Percentiles rank a stretch among this genome's conserved stretches.
Conservation (phyloP, 2,797 vertebrate species). For the Fratercula arctica region DNA sequence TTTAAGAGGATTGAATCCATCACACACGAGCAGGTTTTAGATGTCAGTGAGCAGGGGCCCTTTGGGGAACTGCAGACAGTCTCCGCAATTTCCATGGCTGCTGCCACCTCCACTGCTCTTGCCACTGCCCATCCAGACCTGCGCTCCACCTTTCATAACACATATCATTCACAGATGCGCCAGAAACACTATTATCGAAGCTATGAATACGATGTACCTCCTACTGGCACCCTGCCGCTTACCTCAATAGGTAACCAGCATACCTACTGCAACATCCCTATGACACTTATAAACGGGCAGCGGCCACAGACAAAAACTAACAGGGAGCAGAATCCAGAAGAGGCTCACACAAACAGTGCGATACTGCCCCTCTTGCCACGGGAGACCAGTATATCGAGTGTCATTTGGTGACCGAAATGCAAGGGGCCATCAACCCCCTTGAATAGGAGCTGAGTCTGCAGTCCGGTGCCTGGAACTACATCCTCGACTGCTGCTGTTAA, state of each 20-base stretch:
- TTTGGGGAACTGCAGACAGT: conserved; percentile 99
- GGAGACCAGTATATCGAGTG: conserved; percentile 99
- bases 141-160: conserved; percentile 95
- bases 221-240: conserved; percentile 93
- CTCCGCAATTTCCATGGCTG: conserved; percentile 97
- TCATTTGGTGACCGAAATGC: conserved; percentile 92
- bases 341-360: conserved; percentile 96
- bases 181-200: conserved; percentile 99
- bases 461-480: conserved; percentile 84
- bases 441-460: conserved; percentile 77
- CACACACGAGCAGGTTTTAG: conserved; percentile 92
- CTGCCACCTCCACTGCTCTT: conserved; percentile 95
- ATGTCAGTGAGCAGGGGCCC: conserved; percentile 95
- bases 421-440: conserved; percentile 70
- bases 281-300: conserved; percentile 98
- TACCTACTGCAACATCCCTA: conserved; percentile 99
- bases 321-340: conserved; percentile 94
- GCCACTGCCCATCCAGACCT: conserved; percentile 97
- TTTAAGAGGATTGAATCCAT: conserved; percentile 95
- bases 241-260: conserved; percentile 97
- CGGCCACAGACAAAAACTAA: conserved; percentile 91
- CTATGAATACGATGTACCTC: conserved; percentile 95
- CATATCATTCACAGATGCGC: conserved; percentile 96
- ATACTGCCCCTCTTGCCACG: conserved; percentile 97
- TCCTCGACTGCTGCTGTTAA: conserved; percentile 84